phyloP scores from a whole-genome alignment of 2,888 invertebrate species.

The Drosophila anomalata region DNA sequence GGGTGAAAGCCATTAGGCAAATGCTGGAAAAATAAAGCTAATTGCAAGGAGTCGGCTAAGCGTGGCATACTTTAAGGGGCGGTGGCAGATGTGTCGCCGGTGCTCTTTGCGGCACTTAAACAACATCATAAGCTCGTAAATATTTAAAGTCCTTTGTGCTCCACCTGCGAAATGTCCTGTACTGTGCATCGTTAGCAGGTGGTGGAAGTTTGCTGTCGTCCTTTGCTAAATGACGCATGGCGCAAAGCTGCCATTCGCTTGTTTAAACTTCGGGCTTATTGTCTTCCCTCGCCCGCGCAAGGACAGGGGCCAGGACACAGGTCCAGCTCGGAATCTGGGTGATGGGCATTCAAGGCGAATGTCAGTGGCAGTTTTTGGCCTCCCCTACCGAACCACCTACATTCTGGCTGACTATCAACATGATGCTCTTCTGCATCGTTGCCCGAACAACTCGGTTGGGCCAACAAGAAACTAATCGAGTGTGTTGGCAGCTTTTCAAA shows the following conservation, averaged over 20 bases:
- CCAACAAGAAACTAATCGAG: constrained; percentile 53
- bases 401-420: constrained; percentile 16
- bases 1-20: constrained; percentile 31
- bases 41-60: constrained; percentile 51
- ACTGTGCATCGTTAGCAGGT: constrained; percentile 32
- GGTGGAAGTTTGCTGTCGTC: constrained; percentile 45
- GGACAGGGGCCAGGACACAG: constrained; percentile 7
- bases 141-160: constrained; percentile 37
- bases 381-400: too few species aligned
- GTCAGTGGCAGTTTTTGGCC: constrained; percentile 11
- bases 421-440: constrained; percentile 20
- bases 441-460: constrained; percentile 23
- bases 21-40: constrained; percentile 43
- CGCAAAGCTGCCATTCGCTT: constrained; percentile 59
- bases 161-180: constrained; percentile 22
- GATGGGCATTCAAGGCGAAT: constrained; percentile 19
- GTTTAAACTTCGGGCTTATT: constrained; percentile 60
- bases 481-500: constrained; percentile 37
- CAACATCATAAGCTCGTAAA: constrained; percentile 55
- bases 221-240: constrained; percentile 64
- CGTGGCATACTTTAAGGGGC: constrained; percentile 34
- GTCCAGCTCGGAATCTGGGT: constrained; percentile 3
- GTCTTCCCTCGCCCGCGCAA: constrained; percentile 32
- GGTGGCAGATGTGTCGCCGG: constrained; percentile 32
- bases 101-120: constrained; percentile 40